Conservation (phyloP, 2,113 vertebrate species). For the Donacobius atricapilla region DNA sequence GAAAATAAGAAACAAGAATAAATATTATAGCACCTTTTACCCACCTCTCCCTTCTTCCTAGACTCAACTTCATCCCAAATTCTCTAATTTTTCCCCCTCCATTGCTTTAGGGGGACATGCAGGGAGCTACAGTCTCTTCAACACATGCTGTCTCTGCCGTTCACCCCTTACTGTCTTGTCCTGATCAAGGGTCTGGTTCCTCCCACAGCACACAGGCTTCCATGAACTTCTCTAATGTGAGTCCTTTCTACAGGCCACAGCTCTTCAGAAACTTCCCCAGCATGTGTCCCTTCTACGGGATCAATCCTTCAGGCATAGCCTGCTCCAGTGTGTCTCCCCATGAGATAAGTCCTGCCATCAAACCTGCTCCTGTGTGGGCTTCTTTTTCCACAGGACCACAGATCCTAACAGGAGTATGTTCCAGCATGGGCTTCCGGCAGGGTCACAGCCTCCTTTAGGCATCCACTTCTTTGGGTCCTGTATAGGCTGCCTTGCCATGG, state of each 20-base stretch:
- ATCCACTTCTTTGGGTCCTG: not conserved
- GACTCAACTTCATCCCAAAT: not conserved
- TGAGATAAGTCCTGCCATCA: not conserved
- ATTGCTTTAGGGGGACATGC: fast-evolving
- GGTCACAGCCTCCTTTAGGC: not conserved
- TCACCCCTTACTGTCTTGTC: not conserved
- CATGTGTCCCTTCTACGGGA: fast-evolving
- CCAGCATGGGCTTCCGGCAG: not conserved
- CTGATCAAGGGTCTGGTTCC: not conserved
- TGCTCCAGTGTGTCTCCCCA: fast-evolving
- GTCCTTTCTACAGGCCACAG: not conserved
- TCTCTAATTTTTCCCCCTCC: fast-evolving
- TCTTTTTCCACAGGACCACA: not conserved
- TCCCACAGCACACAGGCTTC: not conserved
- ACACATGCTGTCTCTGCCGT: fast-evolving
- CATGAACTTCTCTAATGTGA: fast-evolving
- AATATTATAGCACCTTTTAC: not conserved
- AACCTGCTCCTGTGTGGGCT: not conserved
- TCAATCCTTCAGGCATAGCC: not conserved
- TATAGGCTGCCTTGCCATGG: not conserved
- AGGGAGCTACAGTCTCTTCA: not conserved
- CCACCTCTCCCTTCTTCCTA: not conserved
- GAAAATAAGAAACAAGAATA: not conserved
- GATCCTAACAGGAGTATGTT: not conserved
- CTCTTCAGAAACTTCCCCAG: not conserved